Evolutionary conservation across 2,113 vertebrate genomes (phyloP), one percentile per base, ranked within the genome.

Genomic region (Poicephalus meyeri): DNA sequence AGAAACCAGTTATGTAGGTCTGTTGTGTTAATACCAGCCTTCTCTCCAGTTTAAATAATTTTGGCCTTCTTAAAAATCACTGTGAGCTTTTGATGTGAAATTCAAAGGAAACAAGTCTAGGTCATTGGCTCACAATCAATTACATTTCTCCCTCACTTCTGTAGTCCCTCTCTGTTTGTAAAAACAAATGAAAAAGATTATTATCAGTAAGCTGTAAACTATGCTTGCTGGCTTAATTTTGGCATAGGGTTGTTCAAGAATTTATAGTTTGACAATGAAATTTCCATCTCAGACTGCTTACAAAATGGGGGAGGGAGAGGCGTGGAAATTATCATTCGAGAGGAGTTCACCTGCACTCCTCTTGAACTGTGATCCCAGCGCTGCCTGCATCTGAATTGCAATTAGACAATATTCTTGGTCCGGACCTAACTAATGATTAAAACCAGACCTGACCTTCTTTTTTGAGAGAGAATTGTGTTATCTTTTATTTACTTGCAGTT

Each of bases 321-420:
- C 29, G 55, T 10, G 73, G 70, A 80, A 80, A 63, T n/a, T 60
- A 24, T 74, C 63, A 63, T 60, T 60, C 84, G 25, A 47, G 20
- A n/a, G 19, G 20, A 47, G 42, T 74, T 89, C 70, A 87, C 56
- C 89, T 85, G 41, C 33, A 50, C 16, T 74, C 18, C 31, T 12
- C 20, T n/a, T 53, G 0, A 1, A 69, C 39, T 2, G 7, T 0
- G 13, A 93, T 61, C 79, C 37, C 33, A 16, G 46, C 0, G 1
- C 42, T 39, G 69, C 35, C 84, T 87, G 74, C 41, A 16, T 88
- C 94, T 83, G 65, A 69, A 39, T 68, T 78, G 65, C 56, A 92
- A 55, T 81, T 70, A 47, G 60, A 68, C 55, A 83, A 73, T 86
- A 84, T 61, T 76, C 33, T 79, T 82, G 31, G 63, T 84, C 87